Conservation (phyloP, 2,797 vertebrate genomes). For the Ammospiza maritima region DNA sequence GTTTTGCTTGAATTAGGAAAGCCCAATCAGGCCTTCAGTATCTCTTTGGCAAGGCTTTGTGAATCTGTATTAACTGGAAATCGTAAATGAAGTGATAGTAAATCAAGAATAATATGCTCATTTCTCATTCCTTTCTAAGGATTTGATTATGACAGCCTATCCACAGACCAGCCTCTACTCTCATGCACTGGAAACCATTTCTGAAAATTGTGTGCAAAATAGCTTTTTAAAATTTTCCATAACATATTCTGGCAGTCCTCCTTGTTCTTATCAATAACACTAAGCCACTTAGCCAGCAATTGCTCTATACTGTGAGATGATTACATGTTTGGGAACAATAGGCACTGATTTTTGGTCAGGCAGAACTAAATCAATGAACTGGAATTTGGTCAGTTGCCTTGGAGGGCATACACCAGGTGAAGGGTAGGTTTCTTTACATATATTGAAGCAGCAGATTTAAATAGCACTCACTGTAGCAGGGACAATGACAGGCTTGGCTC, state of each 20-base stretch:
- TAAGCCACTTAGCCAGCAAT: constrained; percentile 66
- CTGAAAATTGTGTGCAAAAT: constrained; percentile 54
- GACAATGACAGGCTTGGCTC: neutral
- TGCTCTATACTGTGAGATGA: constrained; percentile 55
- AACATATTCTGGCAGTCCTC: constrained; percentile 20
- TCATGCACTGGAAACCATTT: constrained; percentile 13
- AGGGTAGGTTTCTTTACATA: constrained; percentile 36
- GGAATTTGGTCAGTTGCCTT: constrained; percentile 58
- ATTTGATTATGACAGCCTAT: constrained; percentile 2
- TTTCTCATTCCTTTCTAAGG: constrained; percentile 44
- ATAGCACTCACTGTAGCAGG: constrained; percentile 20
- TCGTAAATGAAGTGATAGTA: constrained; percentile 41
- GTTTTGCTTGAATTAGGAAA: constrained; percentile 42
- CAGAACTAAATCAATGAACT: constrained; percentile 73
- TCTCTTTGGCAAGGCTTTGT: constrained; percentile 6
- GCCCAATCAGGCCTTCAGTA: constrained; percentile 39
- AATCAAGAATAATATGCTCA: constrained; percentile 37
- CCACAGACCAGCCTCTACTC: neutral
- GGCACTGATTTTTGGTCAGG: constrained; percentile 75
- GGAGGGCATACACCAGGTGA: constrained; percentile 49
- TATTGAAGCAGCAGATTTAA: constrained; percentile 41
- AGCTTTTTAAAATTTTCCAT: constrained; percentile 46
- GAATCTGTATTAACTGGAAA: constrained; percentile 35
- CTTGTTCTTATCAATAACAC: constrained; percentile 67
- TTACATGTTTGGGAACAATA: constrained; percentile 76